Evolutionary conservation across 2,888 invertebrate genomes (phyloP), one percentile per base, ranked within the genome.

Genomic region (Cantharis lateralis): DNA sequence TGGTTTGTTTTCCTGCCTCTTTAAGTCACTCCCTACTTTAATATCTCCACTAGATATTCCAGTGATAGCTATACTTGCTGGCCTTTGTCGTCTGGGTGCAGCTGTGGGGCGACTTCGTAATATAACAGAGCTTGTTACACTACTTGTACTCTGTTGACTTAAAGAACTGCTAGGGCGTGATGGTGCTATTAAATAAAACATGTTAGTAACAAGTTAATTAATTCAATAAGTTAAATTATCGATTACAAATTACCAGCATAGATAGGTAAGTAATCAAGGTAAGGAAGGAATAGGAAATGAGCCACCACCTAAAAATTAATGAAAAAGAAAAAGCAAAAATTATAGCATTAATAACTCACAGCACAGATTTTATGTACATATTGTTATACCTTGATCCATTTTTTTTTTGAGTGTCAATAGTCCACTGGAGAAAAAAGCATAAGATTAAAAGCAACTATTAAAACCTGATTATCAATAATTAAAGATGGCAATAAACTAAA

Each of bases 141-240:
- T 91, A 85, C 90, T 90, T 86, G 91, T 91, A 87, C 91, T 91
- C 85, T 91, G 91, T 86, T 92, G 92, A 87, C 94, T 96, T 91
- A 96, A 91, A 83, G 96, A 95, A 90, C 96, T 96, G 88, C 94
- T 94, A 80, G 96, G 96, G 87, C 96, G 91, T 83, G 96, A 96
- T 79, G 93, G 92, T 83, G 91, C 93, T 91, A 86, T 64, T 66
- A 28, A 71, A 71, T 75, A 73, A 28, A 11, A 70, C 9, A 48
- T 48, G 48, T 48, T 48, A 48, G 48, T 48, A 48, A 72, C 13
- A 15, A 28, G 16, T 20, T 62, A 73, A 20, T 20, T 72, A 68
- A 10, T 18, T 13, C 13, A 7, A 13, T 24, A 71, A 9, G 62
- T 62, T 20, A n/a, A 15, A 62, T n/a, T 18, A 18, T 62, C 15